Evolutionary conservation across 2,888 invertebrate genomes (phyloP).

Genomic region (Drosophila dives): DNA sequence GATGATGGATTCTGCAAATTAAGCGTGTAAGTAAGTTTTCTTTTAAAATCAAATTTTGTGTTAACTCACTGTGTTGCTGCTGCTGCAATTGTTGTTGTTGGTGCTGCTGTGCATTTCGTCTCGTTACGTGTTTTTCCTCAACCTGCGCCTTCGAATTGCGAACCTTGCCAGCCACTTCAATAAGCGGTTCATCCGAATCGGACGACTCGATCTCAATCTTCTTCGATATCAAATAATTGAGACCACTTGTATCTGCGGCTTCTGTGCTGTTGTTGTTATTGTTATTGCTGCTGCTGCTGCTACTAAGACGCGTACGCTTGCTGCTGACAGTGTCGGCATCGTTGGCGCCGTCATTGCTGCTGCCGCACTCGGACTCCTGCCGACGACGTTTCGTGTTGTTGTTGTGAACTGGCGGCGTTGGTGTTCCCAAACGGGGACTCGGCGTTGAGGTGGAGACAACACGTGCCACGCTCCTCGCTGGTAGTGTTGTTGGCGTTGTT

Average conservation of each 20-base stretch:
- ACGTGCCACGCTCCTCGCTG: constrained; percentile 51
- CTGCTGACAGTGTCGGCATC: constrained; percentile 55
- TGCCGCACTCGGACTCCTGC: constrained; percentile 90
- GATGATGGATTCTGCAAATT: constrained; percentile 42
- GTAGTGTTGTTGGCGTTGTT: constrained; percentile 54
- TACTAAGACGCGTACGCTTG: constrained; percentile 80
- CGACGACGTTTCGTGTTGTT: constrained; percentile 88
- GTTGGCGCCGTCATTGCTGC: constrained; percentile 55
- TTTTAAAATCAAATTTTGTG: neutral
- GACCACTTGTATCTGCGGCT: constrained; percentile 18
- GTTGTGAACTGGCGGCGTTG: constrained; percentile 51
- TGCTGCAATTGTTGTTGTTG: constrained; percentile 51
- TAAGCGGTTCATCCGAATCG: constrained; percentile 92
- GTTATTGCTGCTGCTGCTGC: constrained; percentile 75
- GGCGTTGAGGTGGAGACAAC: constrained; percentile 56
- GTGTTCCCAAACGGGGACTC: constrained; percentile 73
- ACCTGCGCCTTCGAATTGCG: constrained; percentile 84
- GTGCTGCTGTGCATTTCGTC: constrained; percentile 62
- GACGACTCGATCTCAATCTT: constrained; percentile 88
- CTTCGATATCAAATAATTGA: constrained; percentile 48
- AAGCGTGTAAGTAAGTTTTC: neutral
- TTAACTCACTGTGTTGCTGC: constrained; percentile 60
- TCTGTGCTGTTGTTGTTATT: constrained; percentile 23
- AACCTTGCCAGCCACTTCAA: constrained; percentile 89
- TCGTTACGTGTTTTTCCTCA: constrained; percentile 56